Percentiles rank a stretch among this genome's conserved stretches.
Conservation (phyloP, 2,797 vertebrate species). For the Triplophysa bombifrons region DNA sequence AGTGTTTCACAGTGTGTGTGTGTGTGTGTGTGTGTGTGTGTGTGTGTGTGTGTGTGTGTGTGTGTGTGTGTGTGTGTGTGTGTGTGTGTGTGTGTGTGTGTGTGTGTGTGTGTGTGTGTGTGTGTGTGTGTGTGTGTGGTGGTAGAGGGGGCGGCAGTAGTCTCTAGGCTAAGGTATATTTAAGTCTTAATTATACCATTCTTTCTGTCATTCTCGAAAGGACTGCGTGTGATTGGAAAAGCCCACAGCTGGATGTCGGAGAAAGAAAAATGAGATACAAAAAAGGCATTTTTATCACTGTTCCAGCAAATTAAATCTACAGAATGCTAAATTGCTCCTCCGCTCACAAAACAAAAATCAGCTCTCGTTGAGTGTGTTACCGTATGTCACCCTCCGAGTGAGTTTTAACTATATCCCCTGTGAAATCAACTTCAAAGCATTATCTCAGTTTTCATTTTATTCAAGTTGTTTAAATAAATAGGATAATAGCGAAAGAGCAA, state of each 20-base stretch:
- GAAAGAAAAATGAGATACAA: constrained; percentile 28
- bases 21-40: constrained; percentile 29
- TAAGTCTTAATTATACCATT: constrained; percentile 57
- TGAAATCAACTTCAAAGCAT: constrained; percentile 8
- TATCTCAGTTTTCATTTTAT: neutral
- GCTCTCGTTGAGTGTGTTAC: neutral
- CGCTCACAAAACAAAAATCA: constrained; percentile 22
- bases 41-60: constrained; percentile 12
- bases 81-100: neutral
- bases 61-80: constrained; percentile 15
- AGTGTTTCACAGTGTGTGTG: neutral
- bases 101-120: constrained; percentile 4
- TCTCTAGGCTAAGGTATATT: constrained; percentile 54
- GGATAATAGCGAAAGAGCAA: neutral
- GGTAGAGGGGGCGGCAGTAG: constrained; percentile 28
- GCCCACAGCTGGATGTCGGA: constrained; percentile 37
- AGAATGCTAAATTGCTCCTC: constrained; percentile 24
- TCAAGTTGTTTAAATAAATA: constrained; percentile 2
- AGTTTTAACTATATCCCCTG: constrained; percentile 9
- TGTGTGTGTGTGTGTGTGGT: constrained; percentile 19
- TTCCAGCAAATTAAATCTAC: constrained; percentile 28
- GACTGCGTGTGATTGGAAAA: constrained; percentile 39
- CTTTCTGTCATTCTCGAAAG: constrained; percentile 43
- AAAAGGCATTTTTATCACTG: constrained; percentile 12
- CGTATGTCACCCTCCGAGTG: neutral